A percentile compares a stretch with the other conserved stretches of the same genome.
Evolutionary conservation across 2,888 invertebrate species (phyloP).

Genomic region (Lithophane socia): DNA sequence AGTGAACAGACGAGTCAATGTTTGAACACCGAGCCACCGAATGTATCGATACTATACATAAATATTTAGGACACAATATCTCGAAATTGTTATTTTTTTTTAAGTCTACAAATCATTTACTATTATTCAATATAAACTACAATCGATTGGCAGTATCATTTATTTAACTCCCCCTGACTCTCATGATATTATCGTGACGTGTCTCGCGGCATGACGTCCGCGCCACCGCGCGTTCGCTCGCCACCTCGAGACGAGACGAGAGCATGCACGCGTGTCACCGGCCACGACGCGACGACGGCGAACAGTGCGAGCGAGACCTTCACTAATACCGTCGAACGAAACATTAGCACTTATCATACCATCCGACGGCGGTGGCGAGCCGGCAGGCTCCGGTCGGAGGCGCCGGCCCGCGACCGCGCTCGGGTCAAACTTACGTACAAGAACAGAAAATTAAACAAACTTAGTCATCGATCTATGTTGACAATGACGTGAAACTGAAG

Average conservation of each 20-base stretch:
- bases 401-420: constrained; percentile 37
- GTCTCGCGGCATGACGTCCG: constrained; percentile 63
- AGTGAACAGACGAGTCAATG: constrained; percentile 43
- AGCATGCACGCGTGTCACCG: neutral
- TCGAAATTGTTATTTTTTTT: constrained; percentile 81
- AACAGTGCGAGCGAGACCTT: constrained; percentile 55
- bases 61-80: constrained; percentile 87
- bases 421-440: constrained; percentile 63
- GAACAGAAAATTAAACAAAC: constrained; percentile 59
- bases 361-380: constrained; percentile 40
- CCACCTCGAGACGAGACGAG: neutral
- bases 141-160: constrained; percentile 89
- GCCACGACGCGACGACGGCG: constrained; percentile 27
- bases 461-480: constrained; percentile 45
- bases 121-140: constrained; percentile 86
- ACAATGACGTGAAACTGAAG: constrained; percentile 64
- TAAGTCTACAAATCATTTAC: constrained; percentile 87
- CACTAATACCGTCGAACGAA: constrained; percentile 56
- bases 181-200: constrained; percentile 82
- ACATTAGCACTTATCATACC: constrained; percentile 65
- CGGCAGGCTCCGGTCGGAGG: neutral
- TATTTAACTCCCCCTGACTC: constrained; percentile 78
- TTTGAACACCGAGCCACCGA: constrained; percentile 75
- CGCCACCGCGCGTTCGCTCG: constrained; percentile 33
- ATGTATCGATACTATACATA: constrained; percentile 86